phyloP scores from a whole-genome alignment of 2,113 vertebrate genomes.

The Hystrix cristata region DNA sequence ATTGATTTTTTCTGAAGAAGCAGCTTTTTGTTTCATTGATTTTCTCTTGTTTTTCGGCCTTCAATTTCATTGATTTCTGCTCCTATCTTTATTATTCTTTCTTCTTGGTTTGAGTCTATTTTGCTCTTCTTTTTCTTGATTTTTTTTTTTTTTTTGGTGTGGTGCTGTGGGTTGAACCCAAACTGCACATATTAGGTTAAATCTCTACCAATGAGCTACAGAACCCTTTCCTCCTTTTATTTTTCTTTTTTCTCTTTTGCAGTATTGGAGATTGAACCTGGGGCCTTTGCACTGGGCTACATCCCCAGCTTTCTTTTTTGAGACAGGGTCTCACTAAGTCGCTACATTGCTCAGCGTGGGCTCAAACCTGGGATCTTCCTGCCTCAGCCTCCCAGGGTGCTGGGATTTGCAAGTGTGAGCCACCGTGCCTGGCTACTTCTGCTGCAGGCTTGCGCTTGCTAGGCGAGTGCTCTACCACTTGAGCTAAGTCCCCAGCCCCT shows the following conservation, averaged over 20 bases:
- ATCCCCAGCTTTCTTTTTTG: neutral
- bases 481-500: too few relatives aligned
- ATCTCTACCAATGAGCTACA: neutral
- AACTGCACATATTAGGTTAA: neutral
- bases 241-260: neutral
- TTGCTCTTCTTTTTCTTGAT: conserved; percentile 5
- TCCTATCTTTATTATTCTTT: conserved; percentile 33
- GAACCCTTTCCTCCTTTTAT: neutral
- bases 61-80: conserved; percentile 51
- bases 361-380: neutral
- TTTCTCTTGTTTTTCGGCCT: conserved; percentile 24
- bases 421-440: neutral
- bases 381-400: neutral
- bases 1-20: conserved; percentile 55
- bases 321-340: neutral
- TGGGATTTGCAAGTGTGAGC: neutral
- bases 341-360: neutral
- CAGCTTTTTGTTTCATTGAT: conserved; percentile 48
- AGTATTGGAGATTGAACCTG: neutral
- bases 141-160: neutral
- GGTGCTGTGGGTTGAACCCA: neutral
- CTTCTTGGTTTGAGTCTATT: conserved; percentile 36
- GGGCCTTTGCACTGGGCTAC: neutral
- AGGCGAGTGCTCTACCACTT: too few relatives aligned
- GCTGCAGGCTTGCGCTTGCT: too few relatives aligned